These are phyloP conservation scores for Tonatia bakeri DNA, from an alignment of 2,113 vertebrate species.

Conservation along the genomic window DNA sequence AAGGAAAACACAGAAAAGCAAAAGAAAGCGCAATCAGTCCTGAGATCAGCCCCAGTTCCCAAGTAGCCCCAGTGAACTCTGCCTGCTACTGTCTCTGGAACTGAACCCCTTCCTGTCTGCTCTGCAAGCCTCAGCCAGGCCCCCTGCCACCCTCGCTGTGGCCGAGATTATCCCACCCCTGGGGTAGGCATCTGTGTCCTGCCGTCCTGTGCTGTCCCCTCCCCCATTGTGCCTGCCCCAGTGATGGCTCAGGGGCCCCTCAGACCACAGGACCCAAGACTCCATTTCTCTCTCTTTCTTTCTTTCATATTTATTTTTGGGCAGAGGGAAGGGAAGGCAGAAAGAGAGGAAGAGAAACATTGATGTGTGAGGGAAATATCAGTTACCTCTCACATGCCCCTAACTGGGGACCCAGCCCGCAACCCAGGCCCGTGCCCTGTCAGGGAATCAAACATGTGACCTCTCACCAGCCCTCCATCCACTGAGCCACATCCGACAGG, in stretches of 20 bases:
- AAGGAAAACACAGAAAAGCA: not conserved
- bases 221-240: not conserved
- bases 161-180: not conserved
- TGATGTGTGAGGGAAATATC: too few relatives aligned
- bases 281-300: not conserved
- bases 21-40: not conserved
- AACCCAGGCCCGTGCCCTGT: not conserved
- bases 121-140: not conserved
- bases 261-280: rapidly evolving
- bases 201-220: rapidly evolving
- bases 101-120: not conserved
- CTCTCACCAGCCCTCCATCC: too few relatives aligned
- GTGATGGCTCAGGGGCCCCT: not conserved
- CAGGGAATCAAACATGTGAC: not conserved
- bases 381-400: too few relatives aligned
- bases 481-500: not conserved
- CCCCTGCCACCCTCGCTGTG: not conserved
- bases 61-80: not conserved
- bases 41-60: not conserved
- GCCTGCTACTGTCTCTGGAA: not conserved
- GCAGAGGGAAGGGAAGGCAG: too few relatives aligned
- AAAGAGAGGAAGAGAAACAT: too few relatives aligned
- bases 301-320: too few relatives aligned
- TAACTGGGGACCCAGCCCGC: too few relatives aligned
- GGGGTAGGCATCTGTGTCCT: not conserved